Conservation (phyloP, 2,888 invertebrate genomes). For the Candidula unifasciata region DNA sequence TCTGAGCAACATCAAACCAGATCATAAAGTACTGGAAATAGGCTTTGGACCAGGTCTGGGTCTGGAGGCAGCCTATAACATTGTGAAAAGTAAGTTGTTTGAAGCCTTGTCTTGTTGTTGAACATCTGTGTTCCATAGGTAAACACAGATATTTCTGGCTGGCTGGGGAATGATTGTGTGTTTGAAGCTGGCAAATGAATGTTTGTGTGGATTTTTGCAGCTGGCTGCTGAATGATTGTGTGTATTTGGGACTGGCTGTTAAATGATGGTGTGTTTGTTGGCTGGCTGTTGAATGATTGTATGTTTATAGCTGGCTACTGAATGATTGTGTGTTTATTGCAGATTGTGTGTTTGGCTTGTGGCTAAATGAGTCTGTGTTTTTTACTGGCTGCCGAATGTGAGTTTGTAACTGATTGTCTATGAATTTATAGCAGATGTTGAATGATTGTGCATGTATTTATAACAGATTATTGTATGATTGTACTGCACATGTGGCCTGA, state of each 20-base stretch:
- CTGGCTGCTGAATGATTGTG: background rate
- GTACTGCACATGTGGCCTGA: too few species aligned
- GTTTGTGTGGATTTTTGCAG: background rate
- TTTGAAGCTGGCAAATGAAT: background rate
- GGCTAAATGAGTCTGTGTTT: background rate
- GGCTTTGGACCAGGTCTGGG: constrained; percentile 71
- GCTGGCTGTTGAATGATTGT: background rate
- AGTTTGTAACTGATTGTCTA: too few species aligned
- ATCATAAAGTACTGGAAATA: constrained; percentile 68
- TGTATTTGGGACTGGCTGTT: too few species aligned
- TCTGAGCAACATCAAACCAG: constrained; percentile 64
- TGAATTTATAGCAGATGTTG: background rate
- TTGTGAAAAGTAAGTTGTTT: constrained; percentile 59
- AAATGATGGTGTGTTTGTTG: background rate
- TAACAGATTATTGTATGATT: too few species aligned
- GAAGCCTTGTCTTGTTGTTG: background rate
- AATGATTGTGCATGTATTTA: too few species aligned
- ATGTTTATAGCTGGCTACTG: background rate
- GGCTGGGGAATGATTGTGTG: background rate
- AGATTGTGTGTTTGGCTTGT: background rate
- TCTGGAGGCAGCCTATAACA: constrained; percentile 59
- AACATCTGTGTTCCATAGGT: background rate
- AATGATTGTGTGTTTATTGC: background rate
- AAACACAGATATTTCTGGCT: background rate
- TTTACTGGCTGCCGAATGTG: background rate